Evolutionary conservation across 2,113 vertebrate genomes (phyloP).

Genomic region (Erythrocercus mccallii): DNA sequence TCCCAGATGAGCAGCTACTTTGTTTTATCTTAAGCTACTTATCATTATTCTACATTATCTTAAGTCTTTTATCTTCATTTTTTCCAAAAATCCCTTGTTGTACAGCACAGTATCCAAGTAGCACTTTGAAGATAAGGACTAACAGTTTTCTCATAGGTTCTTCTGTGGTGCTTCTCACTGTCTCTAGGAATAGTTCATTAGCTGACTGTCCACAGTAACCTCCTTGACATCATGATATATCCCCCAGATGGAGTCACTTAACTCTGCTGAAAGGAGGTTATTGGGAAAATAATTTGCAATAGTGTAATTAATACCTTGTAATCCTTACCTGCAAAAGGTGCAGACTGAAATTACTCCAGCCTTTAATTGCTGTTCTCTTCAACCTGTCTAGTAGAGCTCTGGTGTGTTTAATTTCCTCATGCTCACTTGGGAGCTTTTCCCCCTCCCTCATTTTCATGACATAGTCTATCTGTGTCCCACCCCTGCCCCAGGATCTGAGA

Average conservation of each 20-base stretch:
- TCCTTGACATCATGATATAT: neutral
- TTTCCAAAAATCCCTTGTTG: neutral
- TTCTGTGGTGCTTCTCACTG: neutral
- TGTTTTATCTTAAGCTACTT: neutral
- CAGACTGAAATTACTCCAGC: neutral
- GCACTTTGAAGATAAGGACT: neutral
- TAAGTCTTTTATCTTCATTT: neutral
- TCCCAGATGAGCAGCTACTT: neutral
- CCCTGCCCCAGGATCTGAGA: neutral
- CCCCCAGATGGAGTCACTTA: neutral
- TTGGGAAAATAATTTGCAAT: neutral
- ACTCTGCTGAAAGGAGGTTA: neutral
- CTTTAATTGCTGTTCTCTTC: neutral
- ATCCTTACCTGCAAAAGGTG: neutral
- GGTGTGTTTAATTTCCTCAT: neutral
- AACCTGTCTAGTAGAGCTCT: neutral
- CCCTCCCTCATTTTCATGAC: neutral
- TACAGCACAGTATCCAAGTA: neutral
- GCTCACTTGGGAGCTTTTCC: neutral
- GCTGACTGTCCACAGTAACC: neutral
- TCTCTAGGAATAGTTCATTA: neutral
- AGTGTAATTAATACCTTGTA: neutral
- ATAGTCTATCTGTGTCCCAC: neutral
- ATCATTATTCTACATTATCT: neutral
- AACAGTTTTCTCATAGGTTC: neutral